Evolutionary conservation across 2,113 vertebrate species (phyloP), one percentile per base, ranked within the genome.

Genomic region (Sigmodon hispidus): DNA sequence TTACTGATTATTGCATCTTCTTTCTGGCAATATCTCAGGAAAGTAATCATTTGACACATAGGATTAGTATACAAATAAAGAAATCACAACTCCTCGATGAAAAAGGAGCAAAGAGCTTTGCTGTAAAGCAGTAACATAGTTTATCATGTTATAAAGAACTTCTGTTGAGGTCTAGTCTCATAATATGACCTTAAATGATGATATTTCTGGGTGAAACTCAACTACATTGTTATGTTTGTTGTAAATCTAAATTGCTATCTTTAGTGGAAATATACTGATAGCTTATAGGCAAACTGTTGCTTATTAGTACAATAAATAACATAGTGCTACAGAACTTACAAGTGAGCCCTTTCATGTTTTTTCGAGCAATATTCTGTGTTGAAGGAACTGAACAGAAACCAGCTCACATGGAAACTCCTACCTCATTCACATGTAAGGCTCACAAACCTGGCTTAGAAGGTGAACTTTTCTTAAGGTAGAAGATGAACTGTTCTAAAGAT

Each of bases 231-330:
- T 59, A 57, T 45, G 79, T 88, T 45, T 91, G 19, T 73, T 93
- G 69, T 95, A 89, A 96, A 94, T 59, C 9, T 45, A 93, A 94
- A 95, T 95, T 92, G 52, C 45, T 73, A 7, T 87, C 22, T 87
- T 63, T 86, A 73, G 55, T 57, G 43, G 65, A 96, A 91, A 3
- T 43, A 70, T 63, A 26, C 4, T 87, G 59, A 86, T 40, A 88
- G 91, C 76, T 70, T 89, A 0, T 55, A 90, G 92, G 83, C 96
- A 91, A 98, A 97, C 96, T 97, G 95, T 97, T 97, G 97, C 94
- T 97, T 72, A 70, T 24, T 29, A 2, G 16, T 83, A 19, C 0
- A 63, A 22, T 70, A 80, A 57, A 21, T 67, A 84, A 73, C 36
- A 21, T 69, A 67, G 73, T 80, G 61, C 4, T 13, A 15, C 31